Percentiles rank a stretch among this genome's conserved stretches.
phyloP scores from a whole-genome alignment of 2,888 invertebrate genomes.

The Byasa hedistus region DNA sequence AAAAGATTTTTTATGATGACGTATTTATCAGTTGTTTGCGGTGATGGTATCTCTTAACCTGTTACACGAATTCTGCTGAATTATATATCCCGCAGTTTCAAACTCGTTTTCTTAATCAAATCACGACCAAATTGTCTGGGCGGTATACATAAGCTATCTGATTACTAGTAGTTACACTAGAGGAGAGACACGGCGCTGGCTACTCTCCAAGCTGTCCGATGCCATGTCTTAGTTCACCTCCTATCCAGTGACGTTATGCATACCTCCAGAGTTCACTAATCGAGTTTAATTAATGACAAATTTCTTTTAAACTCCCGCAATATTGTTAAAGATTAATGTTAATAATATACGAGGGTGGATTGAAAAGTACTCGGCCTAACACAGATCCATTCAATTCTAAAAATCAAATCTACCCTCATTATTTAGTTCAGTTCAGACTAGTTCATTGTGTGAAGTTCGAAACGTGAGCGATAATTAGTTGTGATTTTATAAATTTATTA shows the following conservation, averaged over 20 bases:
- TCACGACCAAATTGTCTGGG: conserved; percentile 46
- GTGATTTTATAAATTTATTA: too few relatives aligned
- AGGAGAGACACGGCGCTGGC: conserved; percentile 27
- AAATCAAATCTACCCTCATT: too few relatives aligned
- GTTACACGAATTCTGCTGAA: background rate
- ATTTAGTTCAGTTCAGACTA: too few relatives aligned
- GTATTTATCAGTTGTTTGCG: too few relatives aligned
- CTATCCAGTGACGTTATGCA: conserved; percentile 21
- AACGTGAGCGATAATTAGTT: too few relatives aligned
- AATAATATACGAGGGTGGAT: too few relatives aligned
- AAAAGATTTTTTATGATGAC: background rate
- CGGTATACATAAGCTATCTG: conserved; percentile 23
- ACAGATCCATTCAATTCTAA: too few relatives aligned
- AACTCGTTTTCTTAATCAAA: conserved; percentile 46
- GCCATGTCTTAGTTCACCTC: conserved; percentile 8
- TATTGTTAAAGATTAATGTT: background rate
- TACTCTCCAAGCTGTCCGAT: conserved; percentile 25
- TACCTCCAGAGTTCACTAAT: conserved; percentile 7
- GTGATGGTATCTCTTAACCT: too few relatives aligned
- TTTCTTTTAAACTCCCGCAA: background rate
- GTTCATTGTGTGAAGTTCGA: too few relatives aligned
- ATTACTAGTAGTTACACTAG: conserved; percentile 17
- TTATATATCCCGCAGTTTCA: conserved; percentile 9
- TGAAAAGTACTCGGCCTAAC: too few relatives aligned
- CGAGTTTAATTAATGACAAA: conserved; percentile 9